Base-by-base conservation (phyloP, 2,888 invertebrate species). In the Cantharis rustica region DNA sequence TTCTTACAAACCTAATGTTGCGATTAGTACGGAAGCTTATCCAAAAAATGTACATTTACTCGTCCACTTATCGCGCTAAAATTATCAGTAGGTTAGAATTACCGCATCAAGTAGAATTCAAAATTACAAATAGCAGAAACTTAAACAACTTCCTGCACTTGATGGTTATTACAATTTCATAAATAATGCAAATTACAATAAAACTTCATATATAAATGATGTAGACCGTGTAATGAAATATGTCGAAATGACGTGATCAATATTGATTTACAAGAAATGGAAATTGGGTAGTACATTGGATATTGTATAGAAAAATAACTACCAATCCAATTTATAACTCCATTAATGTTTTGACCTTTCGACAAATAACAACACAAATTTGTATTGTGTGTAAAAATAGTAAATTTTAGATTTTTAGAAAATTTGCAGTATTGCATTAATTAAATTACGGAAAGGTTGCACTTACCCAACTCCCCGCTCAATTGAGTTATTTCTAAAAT, bases 161-260 rank as follows among this genome's bases (percentile, higher is more conserved):
- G 16, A 26, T 15, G 15, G 31, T 27, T 16, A 31, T 62, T 62
- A 62, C 62, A 10, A 47, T 66, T 66, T 72, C 31, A 16, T 66
- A 72, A 66, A 72, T 64, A 64, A 20, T 31, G 66, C n/a, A 64
- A 72, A 72, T 47, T 16, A 64, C 47, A 66, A 66, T 20, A 47
- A 17, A 31, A 13, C 31, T 11, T n/a, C n/a, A n/a, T n/a, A 23
- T 23, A 23, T 9, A 66, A 31, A 16, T 71, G 15, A 72, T 71
- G 16, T n/a, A 72, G 72, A 66, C 47, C 64, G 72, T 72, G 47
- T 64, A 66, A 66, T 72, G 64, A 47, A 20, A 71, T 63, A 17
- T 63, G 16, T 63, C 16, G 16, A 63, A 63, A 66, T 47, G 23
- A 13, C 20, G 64, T 20, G 17, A 66, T 66, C 64, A 66, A 66